A percentile compares a stretch with the other conserved stretches of the same genome.
Evolutionary conservation across 1,140 invertebrate species (phyloP).

Genomic region (Grapholita molesta): DNA sequence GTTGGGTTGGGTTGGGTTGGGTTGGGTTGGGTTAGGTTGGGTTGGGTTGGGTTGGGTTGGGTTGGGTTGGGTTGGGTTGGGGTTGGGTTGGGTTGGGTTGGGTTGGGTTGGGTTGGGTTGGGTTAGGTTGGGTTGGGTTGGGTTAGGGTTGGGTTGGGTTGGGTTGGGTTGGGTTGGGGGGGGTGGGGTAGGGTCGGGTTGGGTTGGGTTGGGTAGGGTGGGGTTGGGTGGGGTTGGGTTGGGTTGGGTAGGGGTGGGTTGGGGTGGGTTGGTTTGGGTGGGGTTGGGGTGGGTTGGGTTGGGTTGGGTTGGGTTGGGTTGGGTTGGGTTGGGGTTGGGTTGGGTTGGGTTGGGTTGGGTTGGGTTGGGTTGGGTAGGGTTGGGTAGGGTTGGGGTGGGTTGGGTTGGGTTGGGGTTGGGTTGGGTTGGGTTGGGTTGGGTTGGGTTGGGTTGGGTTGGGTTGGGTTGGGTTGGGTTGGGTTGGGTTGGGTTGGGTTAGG

Average conservation of each 20-base stretch:
- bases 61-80: too few species aligned
- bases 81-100: too few species aligned
- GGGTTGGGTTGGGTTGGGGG: slow-evolving; percentile 33
- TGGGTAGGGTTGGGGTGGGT: slow-evolving; percentile 21
- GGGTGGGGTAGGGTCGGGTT: slow-evolving; percentile 20
- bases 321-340: too few species aligned
- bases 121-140: slow-evolving; percentile 27
- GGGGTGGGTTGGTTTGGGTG: slow-evolving; percentile 31
- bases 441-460: slow-evolving; percentile 26
- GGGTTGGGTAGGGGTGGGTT: too few species aligned
- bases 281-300: slow-evolving; percentile 23
- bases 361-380: slow-evolving; percentile 20
- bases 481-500: slow-evolving; percentile 25
- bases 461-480: slow-evolving; percentile 24
- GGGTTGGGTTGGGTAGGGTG: slow-evolving; percentile 28
- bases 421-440: slow-evolving; percentile 43
- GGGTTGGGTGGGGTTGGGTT: too few species aligned
- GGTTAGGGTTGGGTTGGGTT: too few species aligned
- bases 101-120: slow-evolving; percentile 32
- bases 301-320: slow-evolving; percentile 40
- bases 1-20: slow-evolving; percentile 35
- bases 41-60: too few species aligned
- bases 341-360: slow-evolving; percentile 27
- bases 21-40: slow-evolving; percentile 35
- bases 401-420: too few species aligned